Base-by-base conservation (phyloP, 2,888 invertebrate species). In the Pristionchus arcanus region DNA sequence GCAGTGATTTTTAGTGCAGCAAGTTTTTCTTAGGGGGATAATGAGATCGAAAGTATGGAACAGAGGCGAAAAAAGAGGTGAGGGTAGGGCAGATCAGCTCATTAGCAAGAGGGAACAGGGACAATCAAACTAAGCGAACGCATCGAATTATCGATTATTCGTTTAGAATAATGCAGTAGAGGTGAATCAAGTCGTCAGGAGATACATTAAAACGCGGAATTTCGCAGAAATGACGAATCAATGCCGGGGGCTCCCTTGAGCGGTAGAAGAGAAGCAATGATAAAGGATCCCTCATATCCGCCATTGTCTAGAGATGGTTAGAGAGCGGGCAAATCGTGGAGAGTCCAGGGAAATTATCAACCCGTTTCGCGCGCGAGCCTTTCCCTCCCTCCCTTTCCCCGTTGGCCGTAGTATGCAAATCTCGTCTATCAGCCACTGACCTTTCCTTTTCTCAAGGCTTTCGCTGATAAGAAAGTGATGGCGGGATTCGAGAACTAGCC, bases 361-460 rank as follows among this genome's bases (percentile, higher is more conserved):
- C 81, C 49, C 81, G 81, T 81, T 81, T 81, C n/a, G 49, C 81
- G 9, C 77, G 81, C 81, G 49, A 49, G 42, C 42, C 49, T 81
- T 42, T 77, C 77, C 31, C 77, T 49, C 42, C 49, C 77, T 77
- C 15, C 25, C 7, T 49, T 34, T 13, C 13, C 71, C 71, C 71
- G 37, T 74, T 37, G 37, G 16, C 25, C 37, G 34, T 53, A 53
- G 34, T 81, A 81, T 81, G 81, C 81, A 81, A 81, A 81, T 81
- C 81, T 81, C 81, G 81, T 81, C n/a, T n/a, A 81, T 81, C 81
- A 16, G 71, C 21, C 34, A 28, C 7, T 53, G 81, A 81, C 81
- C 81, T 81, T 81, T 81, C 49, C n/a, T 53, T 81, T 53, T 81
- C 81, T 81, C 81, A 81, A 49, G 81, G 81, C 81, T 81, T 77